phyloP scores from a whole-genome alignment of 1,140 invertebrate genomes.

The Drosophila nigromelanica region DNA sequence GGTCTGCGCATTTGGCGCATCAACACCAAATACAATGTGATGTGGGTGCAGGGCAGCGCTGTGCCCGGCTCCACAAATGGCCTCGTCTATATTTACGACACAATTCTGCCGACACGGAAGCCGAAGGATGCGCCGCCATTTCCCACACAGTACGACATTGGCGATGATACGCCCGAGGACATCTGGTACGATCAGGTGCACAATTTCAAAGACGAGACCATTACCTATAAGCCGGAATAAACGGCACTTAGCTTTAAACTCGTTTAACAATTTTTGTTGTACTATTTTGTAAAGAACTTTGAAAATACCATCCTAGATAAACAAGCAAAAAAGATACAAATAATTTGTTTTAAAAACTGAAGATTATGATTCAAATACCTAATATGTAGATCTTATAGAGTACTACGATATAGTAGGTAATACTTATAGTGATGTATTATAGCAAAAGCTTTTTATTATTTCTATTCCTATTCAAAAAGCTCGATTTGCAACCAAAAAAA shows the following conservation, averaged over 20 bases:
- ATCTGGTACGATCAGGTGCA: constrained; percentile 78
- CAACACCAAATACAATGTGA: constrained; percentile 96
- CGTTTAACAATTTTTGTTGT: constrained; percentile 29
- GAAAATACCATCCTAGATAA: constrained; percentile 23
- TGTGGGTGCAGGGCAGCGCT: constrained; percentile 92
- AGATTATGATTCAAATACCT: background rate
- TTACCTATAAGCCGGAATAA: constrained; percentile 69
- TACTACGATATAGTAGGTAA: no score
- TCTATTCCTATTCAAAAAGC: no score
- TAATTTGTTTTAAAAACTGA: background rate
- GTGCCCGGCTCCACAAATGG: constrained; percentile 92
- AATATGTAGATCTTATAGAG: no score
- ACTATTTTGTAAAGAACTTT: constrained; percentile 25
- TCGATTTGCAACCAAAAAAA: no score
- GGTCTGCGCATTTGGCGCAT: constrained; percentile 95
- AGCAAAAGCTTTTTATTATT: no score
- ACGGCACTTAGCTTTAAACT: background rate
- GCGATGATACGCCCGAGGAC: constrained; percentile 85
- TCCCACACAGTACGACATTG: constrained; percentile 90
- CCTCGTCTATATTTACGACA: constrained; percentile 93
- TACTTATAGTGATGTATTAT: no score
- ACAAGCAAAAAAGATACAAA: constrained; percentile 2
- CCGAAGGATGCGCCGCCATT: constrained; percentile 88
- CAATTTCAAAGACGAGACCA: constrained; percentile 76
- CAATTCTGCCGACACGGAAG: constrained; percentile 87